These are phyloP conservation scores for Cebidichthys violaceus DNA, from an alignment of 2,113 vertebrate genomes.

Conservation along the genomic window DNA sequence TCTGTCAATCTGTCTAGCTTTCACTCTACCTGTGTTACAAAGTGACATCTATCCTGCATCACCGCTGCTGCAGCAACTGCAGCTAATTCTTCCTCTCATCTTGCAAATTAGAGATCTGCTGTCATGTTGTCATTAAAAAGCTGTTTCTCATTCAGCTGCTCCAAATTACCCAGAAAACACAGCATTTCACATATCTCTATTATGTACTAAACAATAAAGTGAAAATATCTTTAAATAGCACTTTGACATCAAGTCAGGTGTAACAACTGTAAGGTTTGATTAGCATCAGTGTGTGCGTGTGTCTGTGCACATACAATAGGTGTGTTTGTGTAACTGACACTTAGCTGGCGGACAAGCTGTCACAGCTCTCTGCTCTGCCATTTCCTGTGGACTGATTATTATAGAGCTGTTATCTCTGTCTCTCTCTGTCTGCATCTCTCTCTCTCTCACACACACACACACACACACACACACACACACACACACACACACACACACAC, in stretches of 20 bases:
- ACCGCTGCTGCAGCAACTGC: slow-evolving; percentile 27
- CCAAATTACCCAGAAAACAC: slow-evolving; percentile 21
- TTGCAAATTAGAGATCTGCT: slow-evolving; percentile 47
- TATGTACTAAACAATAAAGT: slow-evolving; percentile 22
- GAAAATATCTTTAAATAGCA: slow-evolving; percentile 50
- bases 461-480: slow-evolving; percentile 32
- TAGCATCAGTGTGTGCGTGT: slow-evolving; percentile 26
- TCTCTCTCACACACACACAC: slow-evolving; percentile 11
- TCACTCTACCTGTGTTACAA: slow-evolving; percentile 28
- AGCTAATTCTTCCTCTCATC: slow-evolving; percentile 25
- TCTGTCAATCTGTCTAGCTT: slow-evolving; percentile 38
- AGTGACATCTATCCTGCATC: slow-evolving; percentile 39
- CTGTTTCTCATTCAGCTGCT: slow-evolving; percentile 33
- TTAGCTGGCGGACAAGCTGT: slow-evolving; percentile 74
- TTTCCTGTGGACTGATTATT: slow-evolving; percentile 76
- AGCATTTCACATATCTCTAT: slow-evolving; percentile 11
- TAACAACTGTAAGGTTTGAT: slow-evolving; percentile 59
- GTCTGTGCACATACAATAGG: slow-evolving; percentile 6
- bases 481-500: slow-evolving; percentile 8
- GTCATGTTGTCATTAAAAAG: slow-evolving; percentile 49
- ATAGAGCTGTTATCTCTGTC: slow-evolving; percentile 71
- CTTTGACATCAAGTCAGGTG: slow-evolving; percentile 54
- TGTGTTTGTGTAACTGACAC: slow-evolving; percentile 63
- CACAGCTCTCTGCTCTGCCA: slow-evolving; percentile 68
- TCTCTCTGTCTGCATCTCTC: slow-evolving; percentile 2